A percentile compares a stretch with the other conserved stretches of the same genome.
phyloP scores from a whole-genome alignment of 2,797 vertebrate species.

The Anas flavirostris region DNA sequence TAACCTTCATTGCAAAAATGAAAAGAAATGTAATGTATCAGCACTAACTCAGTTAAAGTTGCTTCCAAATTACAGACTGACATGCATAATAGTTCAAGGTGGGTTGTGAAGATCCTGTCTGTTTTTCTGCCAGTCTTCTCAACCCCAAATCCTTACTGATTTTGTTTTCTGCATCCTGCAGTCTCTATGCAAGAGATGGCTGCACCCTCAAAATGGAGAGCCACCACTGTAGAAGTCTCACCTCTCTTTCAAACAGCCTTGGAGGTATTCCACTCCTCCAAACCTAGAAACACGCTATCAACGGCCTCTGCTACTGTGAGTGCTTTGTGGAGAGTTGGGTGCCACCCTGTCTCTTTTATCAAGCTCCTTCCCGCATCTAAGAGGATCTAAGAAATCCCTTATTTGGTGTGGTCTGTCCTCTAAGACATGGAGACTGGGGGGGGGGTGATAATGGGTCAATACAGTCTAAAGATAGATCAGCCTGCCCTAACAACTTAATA shows the following conservation, averaged over 20 bases:
- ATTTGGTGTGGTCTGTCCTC: constrained; percentile 8
- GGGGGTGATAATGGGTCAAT: constrained; percentile 34
- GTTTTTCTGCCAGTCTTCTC: not conserved
- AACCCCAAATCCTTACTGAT: not conserved
- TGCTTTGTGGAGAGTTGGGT: not conserved
- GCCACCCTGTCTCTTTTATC: not conserved
- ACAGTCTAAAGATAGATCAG: constrained; percentile 58
- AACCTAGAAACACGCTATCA: not conserved
- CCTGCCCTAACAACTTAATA: constrained; percentile 33
- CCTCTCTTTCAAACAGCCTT: not conserved
- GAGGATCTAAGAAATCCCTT: constrained; percentile 65
- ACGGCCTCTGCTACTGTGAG: not conserved
- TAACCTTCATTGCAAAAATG: not conserved
- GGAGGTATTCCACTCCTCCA: not conserved
- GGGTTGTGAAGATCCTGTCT: not conserved
- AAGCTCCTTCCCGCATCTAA: constrained; percentile 33
- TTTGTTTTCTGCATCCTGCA: not conserved
- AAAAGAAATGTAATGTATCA: not conserved
- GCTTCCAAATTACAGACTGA: not conserved
- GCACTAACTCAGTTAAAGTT: not conserved
- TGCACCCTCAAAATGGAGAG: not conserved
- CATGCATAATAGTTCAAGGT: not conserved
- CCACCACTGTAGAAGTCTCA: not conserved
- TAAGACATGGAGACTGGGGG: not conserved
- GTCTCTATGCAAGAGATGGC: not conserved